Conservation (phyloP, 92 coral and sea anemone species). For the Porites rus region DNA sequence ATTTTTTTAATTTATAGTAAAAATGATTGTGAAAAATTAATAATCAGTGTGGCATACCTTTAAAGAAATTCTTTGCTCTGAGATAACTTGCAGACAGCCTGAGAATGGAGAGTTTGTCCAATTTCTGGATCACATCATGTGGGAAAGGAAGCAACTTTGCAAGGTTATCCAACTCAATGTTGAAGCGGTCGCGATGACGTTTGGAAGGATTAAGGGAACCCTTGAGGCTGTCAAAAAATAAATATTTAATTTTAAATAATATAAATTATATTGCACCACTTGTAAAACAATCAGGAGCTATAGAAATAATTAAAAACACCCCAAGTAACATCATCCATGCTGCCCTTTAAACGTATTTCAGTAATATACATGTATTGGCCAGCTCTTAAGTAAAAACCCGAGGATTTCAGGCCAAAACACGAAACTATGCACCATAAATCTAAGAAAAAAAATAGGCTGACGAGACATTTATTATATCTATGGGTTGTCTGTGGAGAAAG, state of each 20-base stretch:
- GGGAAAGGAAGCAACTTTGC: slow-evolving; percentile 97
- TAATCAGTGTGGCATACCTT: slow-evolving; percentile 65
- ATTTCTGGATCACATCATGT: slow-evolving; percentile 95
- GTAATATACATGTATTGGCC: no score
- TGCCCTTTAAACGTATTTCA: not conserved
- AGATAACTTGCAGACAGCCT: slow-evolving; percentile 96
- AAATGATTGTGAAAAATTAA: not conserved
- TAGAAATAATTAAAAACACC: not conserved
- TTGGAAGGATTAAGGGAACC: slow-evolving; percentile 98
- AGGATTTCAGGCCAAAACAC: no score
- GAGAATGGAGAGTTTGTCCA: slow-evolving; percentile 93
- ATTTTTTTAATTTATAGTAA: not conserved
- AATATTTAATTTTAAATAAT: not conserved
- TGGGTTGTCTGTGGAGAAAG: no score
- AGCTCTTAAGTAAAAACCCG: no score
- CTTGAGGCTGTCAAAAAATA: slow-evolving; percentile 73
- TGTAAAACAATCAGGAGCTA: not conserved
- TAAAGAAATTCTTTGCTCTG: slow-evolving; percentile 96
- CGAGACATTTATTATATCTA: no score
- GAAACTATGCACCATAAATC: no score
- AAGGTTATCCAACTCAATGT: slow-evolving; percentile 94
- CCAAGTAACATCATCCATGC: not conserved
- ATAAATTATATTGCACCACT: no score
- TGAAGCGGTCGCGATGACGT: slow-evolving; percentile 95
- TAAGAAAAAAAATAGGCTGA: no score